Base-by-base conservation (phyloP, 2,888 invertebrate genomes). In the Rhodophaea formosa region DNA sequence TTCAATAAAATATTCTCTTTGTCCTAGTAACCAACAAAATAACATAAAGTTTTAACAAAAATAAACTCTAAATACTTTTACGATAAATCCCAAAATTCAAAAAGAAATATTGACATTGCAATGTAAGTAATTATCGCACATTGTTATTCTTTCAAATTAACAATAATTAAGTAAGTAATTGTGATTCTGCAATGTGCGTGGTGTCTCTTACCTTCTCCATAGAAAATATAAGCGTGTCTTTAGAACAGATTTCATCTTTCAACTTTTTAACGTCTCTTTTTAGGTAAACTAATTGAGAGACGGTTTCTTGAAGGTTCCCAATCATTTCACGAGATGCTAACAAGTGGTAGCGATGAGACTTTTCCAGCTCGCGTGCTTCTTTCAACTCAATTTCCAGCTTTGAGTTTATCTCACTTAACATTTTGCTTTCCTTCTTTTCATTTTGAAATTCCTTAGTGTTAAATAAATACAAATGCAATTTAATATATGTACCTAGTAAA, bases 301-400 rank as follows among this genome's bases (percentile, higher is more conserved):
- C 84, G 5, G 88, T 90, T 58, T 91, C 88, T 64, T 91, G 91
- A 1, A 91, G 74, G 60, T 84, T 88, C 8, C 74, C 86, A 42
- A 91, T 87, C 86, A 91, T 90, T 76, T 90, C 89, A 23, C 89
- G 79, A 17, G 88, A 86, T 10, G 79, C 78, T 56, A 82, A 65
- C 62, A 90, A 77, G 70, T 89, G 88, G 61, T 82, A 87, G 8
- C 88, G 83, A 67, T 90, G 88, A 0, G 87, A 85, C 63, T 90
- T 89, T 71, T 88, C 89, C 53, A 84, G 70, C 67, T 91, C 89
- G 7, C 80, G 77, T 1, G 79, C 65, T 70, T 88, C 84, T 68
- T 77, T 81, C 43, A 91, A 62, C 67, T 90, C 88, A 6, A 76
- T 57, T 71, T 85, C 82, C 58, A 90, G 68, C 69, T 81, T 88